Conservation (phyloP, 2,113 vertebrate species). For the Genyomyrus donnyi region DNA sequence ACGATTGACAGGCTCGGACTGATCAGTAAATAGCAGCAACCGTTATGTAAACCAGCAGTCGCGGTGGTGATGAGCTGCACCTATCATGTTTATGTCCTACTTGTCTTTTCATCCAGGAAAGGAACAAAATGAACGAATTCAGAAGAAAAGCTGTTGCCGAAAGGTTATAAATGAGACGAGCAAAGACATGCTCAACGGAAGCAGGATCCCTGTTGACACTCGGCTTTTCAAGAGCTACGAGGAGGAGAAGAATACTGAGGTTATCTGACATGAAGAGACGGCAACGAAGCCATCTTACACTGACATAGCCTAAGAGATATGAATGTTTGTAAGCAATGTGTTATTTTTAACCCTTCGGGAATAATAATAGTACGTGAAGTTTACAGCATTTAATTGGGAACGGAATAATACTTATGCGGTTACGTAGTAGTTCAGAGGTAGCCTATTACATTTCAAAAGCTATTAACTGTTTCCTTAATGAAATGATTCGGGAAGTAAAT, state of each 20-base stretch:
- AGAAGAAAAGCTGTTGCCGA: conserved; percentile 20
- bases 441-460: not conserved
- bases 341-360: not conserved
- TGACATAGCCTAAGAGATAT: not conserved
- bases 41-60: conserved; percentile 53
- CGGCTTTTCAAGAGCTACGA: conserved; percentile 50
- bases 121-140: conserved; percentile 47
- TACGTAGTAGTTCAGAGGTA: not conserved
- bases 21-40: conserved; percentile 34
- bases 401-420: not conserved
- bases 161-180: conserved; percentile 48
- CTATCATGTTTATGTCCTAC: conserved; percentile 54
- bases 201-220: conserved; percentile 49
- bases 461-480: not conserved
- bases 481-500: not conserved
- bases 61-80: conserved; percentile 49
- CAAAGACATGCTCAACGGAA: conserved; percentile 49
- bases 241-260: conserved; percentile 50
- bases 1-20: not conserved
- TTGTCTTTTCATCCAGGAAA: conserved; percentile 19
- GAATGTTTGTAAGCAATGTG: not conserved
- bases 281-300: conserved; percentile 46
- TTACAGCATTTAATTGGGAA: not conserved
- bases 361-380: not conserved
- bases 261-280: conserved; percentile 47